Conservation (phyloP, 2,888 invertebrate species). For the Netelia fuscicornis region DNA sequence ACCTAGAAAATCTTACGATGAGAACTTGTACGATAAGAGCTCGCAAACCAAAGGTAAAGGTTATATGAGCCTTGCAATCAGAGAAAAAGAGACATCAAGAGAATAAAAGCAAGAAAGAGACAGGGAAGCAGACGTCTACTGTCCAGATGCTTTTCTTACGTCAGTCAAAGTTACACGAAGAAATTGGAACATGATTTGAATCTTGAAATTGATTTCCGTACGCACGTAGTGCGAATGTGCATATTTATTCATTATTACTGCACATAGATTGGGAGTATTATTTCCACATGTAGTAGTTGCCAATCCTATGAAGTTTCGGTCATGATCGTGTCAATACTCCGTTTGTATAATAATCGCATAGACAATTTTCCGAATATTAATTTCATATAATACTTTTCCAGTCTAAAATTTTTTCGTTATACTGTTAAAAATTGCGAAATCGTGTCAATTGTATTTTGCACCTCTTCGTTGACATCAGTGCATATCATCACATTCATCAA, state of each 20-base stretch:
- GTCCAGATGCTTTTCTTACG: constrained; percentile 15
- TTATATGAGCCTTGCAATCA: constrained; percentile 8
- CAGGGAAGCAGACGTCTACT: neutral
- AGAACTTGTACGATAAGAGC: constrained; percentile 30
- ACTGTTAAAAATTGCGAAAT: too few relatives aligned
- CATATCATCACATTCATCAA: constrained; percentile 36
- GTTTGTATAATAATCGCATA: too few relatives aligned
- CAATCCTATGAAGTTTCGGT: too few relatives aligned
- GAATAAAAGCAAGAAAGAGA: neutral
- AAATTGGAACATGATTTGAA: constrained; percentile 12
- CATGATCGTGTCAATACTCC: too few relatives aligned
- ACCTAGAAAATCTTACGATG: constrained; percentile 22
- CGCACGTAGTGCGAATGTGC: too few relatives aligned
- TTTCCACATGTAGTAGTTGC: too few relatives aligned
- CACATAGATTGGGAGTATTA: too few relatives aligned
- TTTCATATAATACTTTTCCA: too few relatives aligned
- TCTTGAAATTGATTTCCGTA: neutral
- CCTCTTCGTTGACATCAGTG: neutral
- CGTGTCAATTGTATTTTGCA: neutral
- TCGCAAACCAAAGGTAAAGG: neutral
- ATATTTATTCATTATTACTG: too few relatives aligned
- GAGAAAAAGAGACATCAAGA: neutral
- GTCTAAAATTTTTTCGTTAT: too few relatives aligned
- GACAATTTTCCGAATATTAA: too few relatives aligned
- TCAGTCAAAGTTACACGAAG: constrained; percentile 11